Conservation (phyloP, 2,888 invertebrate species). For the Tetramorium bicarinatum region DNA sequence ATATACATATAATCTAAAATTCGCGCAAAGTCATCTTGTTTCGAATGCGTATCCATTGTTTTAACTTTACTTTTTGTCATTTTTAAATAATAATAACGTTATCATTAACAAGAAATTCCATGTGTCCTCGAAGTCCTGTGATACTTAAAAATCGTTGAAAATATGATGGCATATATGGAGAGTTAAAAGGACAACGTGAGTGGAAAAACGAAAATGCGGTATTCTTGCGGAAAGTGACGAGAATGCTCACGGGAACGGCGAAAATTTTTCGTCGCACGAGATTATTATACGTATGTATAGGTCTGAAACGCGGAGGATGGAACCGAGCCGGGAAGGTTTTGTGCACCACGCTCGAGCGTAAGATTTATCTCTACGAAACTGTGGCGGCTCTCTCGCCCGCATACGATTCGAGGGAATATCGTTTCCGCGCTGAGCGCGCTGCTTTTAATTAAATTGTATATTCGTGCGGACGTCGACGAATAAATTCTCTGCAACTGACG, state of each 20-base stretch:
- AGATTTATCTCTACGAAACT: conserved; percentile 69
- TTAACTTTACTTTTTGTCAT: conserved; percentile 10
- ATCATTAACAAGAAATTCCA: neutral
- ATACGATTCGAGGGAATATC: conserved; percentile 63
- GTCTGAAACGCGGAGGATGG: conserved; percentile 15
- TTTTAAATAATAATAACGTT: neutral
- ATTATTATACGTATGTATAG: conserved; percentile 61
- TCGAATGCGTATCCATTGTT: neutral
- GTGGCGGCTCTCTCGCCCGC: conserved; percentile 30
- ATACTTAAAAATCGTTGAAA: neutral
- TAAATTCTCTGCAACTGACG: conserved; percentile 71
- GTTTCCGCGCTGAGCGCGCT: conserved; percentile 56
- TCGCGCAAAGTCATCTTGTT: neutral
- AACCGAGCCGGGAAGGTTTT: neutral
- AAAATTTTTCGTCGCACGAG: conserved; percentile 63
- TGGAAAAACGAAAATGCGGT: conserved; percentile 34
- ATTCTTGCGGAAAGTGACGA: conserved; percentile 38
- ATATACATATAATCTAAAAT: neutral
- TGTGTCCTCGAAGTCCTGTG: neutral
- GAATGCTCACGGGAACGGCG: conserved; percentile 24
- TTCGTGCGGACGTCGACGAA: conserved; percentile 65
- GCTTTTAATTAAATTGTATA: conserved; percentile 75
- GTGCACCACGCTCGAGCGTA: conserved; percentile 30
- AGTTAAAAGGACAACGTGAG: neutral
- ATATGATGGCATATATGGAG: neutral